Conservation (phyloP, 2,888 invertebrate species). For the Caenorhabditis sp. region DNA sequence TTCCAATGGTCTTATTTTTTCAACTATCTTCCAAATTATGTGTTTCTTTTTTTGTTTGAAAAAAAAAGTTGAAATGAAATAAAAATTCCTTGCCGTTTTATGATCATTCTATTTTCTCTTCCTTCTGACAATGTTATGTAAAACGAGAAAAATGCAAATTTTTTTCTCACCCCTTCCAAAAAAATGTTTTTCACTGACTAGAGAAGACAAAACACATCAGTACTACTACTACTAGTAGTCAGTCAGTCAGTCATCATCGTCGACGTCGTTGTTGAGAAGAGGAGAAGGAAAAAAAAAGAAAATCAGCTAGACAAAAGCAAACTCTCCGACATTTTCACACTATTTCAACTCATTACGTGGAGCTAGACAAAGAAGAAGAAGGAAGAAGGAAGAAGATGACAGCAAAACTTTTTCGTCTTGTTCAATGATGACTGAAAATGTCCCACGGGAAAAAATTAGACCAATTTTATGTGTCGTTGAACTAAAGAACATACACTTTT, state of each 20-base stretch:
- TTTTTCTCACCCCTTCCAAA: not conserved
- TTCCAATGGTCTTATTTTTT: too few relatives aligned
- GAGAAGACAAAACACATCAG: conserved; percentile 9
- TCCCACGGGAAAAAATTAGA: not conserved
- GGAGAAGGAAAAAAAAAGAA: conserved; percentile 19
- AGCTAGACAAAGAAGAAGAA: not conserved
- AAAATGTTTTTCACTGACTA: not conserved
- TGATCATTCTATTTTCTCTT: not conserved
- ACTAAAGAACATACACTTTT: not conserved
- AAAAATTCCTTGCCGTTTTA: not conserved
- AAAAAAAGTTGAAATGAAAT: not conserved
- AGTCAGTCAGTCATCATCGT: not conserved
- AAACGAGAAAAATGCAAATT: not conserved
- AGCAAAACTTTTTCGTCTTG: not conserved
- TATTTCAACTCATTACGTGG: conserved; percentile 17
- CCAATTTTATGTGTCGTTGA: not conserved
- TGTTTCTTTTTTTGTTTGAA: not conserved
- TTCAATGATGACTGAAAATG: not conserved
- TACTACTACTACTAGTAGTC: not conserved
- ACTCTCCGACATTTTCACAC: conserved; percentile 3
- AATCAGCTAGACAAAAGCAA: conserved; percentile 3
- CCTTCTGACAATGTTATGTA: not conserved
- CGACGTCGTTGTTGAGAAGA: not conserved
- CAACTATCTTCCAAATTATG: too few relatives aligned
- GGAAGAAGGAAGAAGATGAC: not conserved